Base-by-base conservation (phyloP, 1,140 invertebrate species). In the Charaxes varanes region DNA sequence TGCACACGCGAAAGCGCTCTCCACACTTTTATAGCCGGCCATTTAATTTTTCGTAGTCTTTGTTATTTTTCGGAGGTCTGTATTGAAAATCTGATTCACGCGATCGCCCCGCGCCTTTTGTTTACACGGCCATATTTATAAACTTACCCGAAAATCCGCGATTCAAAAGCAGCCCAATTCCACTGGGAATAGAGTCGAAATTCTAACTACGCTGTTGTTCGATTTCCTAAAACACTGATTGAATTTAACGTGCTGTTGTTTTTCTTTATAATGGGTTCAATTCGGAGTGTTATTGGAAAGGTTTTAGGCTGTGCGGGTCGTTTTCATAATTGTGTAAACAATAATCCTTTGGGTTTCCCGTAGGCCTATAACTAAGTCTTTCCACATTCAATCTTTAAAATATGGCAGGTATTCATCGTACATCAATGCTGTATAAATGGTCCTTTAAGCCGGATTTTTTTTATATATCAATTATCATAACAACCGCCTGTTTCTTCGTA, bases 71-170 rank as follows among this genome's bases (percentile, higher is more conserved):
- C 10, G 32, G 24, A 14, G 18, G 41, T 31, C 11, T 12, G 14
- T 43, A 21, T 35, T 34, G 26, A 22, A 44, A 36, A 44, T 15
- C 27, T 28, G 33, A 31, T 44, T 44, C 41, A 44, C 41, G 41
- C 41, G 41, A 44, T 44, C 41, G 41, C 33, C 32, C 33, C 19
- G 27, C 33, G 22, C 41, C 41, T 44, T 36, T 44, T 44, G 41
- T 44, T 44, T 44, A 44, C 41, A 44, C 32, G 41, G 18, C 31
- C 16, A 30, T 44, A 44, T 44, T 44, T 44, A 44, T 44, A 35
- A 44, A 44, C 41, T 44, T 37, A 22, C 5, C 13, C 15, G 3
- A 26, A 30, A 24, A 33, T 16, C 11, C 14, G 2, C 14, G n/a
- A 18, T 7, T 11, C 11, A 34, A 45, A 32, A 15, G 3, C 7